Conservation (phyloP, 2,888 invertebrate species). For the Drosophila differens region DNA sequence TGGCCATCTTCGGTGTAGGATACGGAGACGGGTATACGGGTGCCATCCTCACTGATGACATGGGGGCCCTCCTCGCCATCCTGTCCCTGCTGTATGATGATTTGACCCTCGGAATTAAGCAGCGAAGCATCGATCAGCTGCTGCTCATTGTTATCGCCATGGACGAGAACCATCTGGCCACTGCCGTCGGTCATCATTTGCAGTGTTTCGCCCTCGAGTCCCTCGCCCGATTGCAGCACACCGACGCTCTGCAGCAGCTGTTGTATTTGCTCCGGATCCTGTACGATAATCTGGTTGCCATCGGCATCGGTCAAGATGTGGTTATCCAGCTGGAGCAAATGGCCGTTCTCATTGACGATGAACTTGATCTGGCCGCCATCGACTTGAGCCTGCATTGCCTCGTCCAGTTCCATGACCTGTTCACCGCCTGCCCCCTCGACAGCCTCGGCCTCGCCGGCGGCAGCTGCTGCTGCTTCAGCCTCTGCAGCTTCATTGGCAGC, state of each 20-base stretch:
- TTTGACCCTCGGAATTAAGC: constrained; percentile 85
- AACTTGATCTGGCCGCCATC: constrained; percentile 85
- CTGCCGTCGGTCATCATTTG: constrained; percentile 86
- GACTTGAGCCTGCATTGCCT: constrained; percentile 85
- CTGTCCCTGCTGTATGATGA: constrained; percentile 85
- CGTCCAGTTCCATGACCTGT: constrained; percentile 85
- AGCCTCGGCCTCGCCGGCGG: constrained; percentile 51
- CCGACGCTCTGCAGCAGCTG: constrained; percentile 85
- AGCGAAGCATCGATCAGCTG: constrained; percentile 85
- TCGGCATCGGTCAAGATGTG: constrained; percentile 86
- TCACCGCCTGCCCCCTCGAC: constrained; percentile 64
- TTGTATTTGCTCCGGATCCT: constrained; percentile 85
- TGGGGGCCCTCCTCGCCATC: constrained; percentile 85
- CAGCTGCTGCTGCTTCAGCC: constrained; percentile 58
- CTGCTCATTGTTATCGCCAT: constrained; percentile 85
- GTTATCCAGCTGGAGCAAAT: constrained; percentile 85
- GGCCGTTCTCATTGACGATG: constrained; percentile 85
- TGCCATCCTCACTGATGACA: constrained; percentile 85
- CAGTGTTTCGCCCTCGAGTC: constrained; percentile 85
- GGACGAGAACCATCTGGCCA: constrained; percentile 85
- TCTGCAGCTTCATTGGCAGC: constrained; percentile 61
- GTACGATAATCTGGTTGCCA: constrained; percentile 85
- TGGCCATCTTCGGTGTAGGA: constrained; percentile 85
- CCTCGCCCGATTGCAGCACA: constrained; percentile 85
- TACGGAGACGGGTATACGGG: constrained; percentile 85